phyloP scores from a whole-genome alignment of 1,140 invertebrate species.

The Nebria ingens region DNA sequence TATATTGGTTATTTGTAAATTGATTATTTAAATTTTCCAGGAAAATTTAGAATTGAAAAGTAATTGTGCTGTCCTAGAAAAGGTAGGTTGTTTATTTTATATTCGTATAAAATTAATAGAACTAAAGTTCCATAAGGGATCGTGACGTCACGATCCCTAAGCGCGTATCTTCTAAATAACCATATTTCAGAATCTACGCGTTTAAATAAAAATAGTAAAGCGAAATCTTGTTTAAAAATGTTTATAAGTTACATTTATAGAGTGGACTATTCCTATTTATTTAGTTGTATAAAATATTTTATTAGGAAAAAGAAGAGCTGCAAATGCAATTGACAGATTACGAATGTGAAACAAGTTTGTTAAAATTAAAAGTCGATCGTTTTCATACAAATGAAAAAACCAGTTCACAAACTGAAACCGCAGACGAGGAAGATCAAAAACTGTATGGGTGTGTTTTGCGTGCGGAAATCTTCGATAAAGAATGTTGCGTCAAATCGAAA shows the following conservation, averaged over 20 bases:
- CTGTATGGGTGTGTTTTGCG: background rate
- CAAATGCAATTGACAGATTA: background rate
- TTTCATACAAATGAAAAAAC: background rate
- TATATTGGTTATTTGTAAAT: background rate
- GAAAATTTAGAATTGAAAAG: background rate
- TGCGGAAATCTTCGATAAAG: background rate
- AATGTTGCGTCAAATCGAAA: background rate
- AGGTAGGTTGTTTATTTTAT: no score
- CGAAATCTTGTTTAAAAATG: no score
- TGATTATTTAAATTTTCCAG: background rate
- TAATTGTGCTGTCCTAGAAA: background rate
- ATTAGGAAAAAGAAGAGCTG: background rate
- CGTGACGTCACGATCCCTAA: no score
- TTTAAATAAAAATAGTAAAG: no score
- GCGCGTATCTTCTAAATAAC: no score
- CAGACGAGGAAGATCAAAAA: background rate
- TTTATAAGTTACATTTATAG: no score
- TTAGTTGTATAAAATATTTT: constrained; percentile 1
- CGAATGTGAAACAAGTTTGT: background rate
- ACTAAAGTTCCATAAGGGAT: no score
- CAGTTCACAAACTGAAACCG: background rate
- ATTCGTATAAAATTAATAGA: no score
- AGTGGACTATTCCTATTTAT: no score
- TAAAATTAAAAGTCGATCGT: background rate
- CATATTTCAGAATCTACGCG: no score